Conservation (phyloP, 2,888 invertebrate genomes). For the Agrilus biguttatus region DNA sequence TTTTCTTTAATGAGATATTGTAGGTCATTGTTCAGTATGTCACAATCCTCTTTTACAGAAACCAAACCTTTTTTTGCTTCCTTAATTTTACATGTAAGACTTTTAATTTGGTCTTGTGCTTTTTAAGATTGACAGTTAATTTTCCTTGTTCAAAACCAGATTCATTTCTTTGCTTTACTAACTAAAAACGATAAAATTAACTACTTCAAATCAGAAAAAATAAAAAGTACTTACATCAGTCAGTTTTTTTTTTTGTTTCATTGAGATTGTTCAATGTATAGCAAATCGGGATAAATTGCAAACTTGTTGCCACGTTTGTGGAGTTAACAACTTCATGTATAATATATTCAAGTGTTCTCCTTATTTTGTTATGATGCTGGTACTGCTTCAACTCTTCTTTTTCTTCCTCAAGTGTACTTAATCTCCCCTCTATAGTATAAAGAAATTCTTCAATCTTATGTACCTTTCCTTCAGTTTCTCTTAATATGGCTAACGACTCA, state of each 20-base stretch:
- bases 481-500: constrained; percentile 87
- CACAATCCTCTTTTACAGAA: constrained; percentile 80
- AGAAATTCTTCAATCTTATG: constrained; percentile 96
- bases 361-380: constrained; percentile 93
- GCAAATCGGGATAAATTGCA: too few relatives aligned
- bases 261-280: too few relatives aligned
- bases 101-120: constrained; percentile 57
- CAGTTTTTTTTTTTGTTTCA: constrained; percentile 82
- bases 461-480: constrained; percentile 74
- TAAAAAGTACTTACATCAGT: constrained; percentile 50
- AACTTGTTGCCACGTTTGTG: too few relatives aligned
- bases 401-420: constrained; percentile 93
- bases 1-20: constrained; percentile 87
- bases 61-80: constrained; percentile 82
- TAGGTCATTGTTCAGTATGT: constrained; percentile 80
- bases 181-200: constrained; percentile 29
- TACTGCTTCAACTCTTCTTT: constrained; percentile 98
- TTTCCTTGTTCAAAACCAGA: constrained; percentile 76
- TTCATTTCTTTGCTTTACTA: constrained; percentile 62
- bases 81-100: constrained; percentile 56
- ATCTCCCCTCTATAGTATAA: constrained; percentile 88
- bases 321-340: constrained; percentile 96
- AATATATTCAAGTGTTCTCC: constrained; percentile 91
- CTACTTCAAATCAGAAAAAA: background rate
- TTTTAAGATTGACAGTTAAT: constrained; percentile 59